Evolutionary conservation across 2,797 vertebrate species (phyloP).

Genomic region (Sylvia borin): DNA sequence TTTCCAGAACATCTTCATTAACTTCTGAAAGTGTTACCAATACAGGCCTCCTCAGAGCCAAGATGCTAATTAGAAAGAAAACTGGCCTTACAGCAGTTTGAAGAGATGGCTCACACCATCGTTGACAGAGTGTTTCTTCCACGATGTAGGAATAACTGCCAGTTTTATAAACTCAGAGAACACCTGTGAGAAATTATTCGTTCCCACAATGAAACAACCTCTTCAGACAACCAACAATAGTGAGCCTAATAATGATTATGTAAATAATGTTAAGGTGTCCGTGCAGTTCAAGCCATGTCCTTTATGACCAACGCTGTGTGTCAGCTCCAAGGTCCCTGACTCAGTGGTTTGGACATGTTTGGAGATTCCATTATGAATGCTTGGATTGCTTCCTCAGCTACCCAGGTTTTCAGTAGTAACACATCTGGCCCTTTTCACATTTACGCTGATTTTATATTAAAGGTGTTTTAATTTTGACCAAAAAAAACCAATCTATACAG

Average conservation of each 20-base stretch:
- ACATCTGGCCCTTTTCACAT: neutral
- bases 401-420: neutral
- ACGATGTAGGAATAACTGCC: constrained; percentile 23
- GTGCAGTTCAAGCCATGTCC: neutral
- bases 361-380: neutral
- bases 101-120: constrained; percentile 42
- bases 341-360: neutral
- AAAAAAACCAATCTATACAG: neutral
- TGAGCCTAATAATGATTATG: neutral
- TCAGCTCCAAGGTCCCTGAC: neutral
- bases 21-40: constrained; percentile 58
- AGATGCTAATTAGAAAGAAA: constrained; percentile 68
- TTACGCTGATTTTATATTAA: neutral
- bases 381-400: neutral
- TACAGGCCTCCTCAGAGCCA: constrained; percentile 45
- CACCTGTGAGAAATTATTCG: constrained; percentile 33
- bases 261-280: neutral
- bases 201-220: neutral
- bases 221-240: neutral
- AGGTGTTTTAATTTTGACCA: neutral
- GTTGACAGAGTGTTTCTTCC: neutral
- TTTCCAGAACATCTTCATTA: constrained; percentile 70
- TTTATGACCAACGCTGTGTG: neutral
- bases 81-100: constrained; percentile 27
- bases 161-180: constrained; percentile 5